Conservation (phyloP, 1,140 invertebrate species). For the Papilio machaon region DNA sequence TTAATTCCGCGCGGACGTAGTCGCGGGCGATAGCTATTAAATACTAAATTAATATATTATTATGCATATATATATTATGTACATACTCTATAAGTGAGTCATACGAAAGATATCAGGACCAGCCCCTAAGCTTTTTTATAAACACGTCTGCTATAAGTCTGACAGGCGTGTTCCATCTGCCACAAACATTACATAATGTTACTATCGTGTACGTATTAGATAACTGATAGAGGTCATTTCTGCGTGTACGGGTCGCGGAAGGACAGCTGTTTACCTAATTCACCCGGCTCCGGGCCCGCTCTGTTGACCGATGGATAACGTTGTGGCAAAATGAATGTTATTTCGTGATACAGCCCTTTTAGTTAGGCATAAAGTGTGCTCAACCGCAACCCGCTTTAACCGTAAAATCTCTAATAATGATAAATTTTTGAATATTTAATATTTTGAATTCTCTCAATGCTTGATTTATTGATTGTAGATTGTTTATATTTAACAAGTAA, state of each 20-base stretch:
- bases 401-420: conserved; percentile 1
- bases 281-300: background rate
- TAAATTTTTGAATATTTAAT: background rate
- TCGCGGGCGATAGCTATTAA: no score
- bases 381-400: conserved; percentile 2
- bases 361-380: background rate
- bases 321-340: conserved; percentile 11
- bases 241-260: background rate
- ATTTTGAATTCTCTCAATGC: background rate
- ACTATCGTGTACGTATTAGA: conserved; percentile 10
- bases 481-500: background rate
- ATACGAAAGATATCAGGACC: background rate
- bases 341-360: conserved; percentile 9
- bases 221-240: conserved; percentile 27
- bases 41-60: no score
- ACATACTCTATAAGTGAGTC: background rate
- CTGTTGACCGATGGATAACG: conserved; percentile 28
- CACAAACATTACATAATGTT: conserved; percentile 21
- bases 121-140: background rate
- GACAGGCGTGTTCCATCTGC: conserved; percentile 1
- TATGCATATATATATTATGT: no score
- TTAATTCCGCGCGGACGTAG: no score
- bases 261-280: conserved; percentile 31
- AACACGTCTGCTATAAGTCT: background rate
- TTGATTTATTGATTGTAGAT: background rate